Base-by-base conservation (phyloP, 1,140 invertebrate species). In the Ips typographus region DNA sequence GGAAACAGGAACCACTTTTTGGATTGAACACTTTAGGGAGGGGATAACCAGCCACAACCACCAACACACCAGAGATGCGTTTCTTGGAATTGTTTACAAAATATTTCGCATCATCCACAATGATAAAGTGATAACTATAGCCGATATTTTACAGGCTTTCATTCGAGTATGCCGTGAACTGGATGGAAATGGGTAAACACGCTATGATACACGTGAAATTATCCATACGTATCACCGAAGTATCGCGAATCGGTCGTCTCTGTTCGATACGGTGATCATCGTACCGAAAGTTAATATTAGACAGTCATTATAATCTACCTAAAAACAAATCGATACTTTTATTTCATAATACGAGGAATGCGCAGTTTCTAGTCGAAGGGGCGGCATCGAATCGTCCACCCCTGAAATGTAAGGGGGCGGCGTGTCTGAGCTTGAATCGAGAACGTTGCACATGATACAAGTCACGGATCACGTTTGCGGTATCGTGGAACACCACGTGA, bases 401-500 rank as follows among this genome's bases (percentile, higher is more conserved):
- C 22, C 22, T 22, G 22, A 22, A 22, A 40, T 2, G 39, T n/a
- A 36, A 42, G 40, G 57, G 63, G 43, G 40, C 72, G 72, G 72
- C 69, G 65, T 6, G 59, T 75, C 73, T 55, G 37, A 41, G 65
- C 60, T 73, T 61, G 55, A 72, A 71, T n/a, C 59, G 56, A 44
- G 49, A 65, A 55, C 5, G 65, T 64, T 71, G 73, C 73, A 75
- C 75, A 74, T 75, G 75, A 76, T 69, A 61, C 36, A 56, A 74
- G 67, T 71, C 63, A 69, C 62, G 71, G 72, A 74, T 76, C 75
- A 76, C 75, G 75, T 76, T 76, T 72, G 65, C 60, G 64, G 73
- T 75, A 76, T 72, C 75, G 75, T 75, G 75, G 73, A 70, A 56
- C 49, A 69, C 73, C 75, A 76, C 73, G 75, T 76, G 75, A 76